Evolutionary conservation across 64 coral and sea anemone species (phyloP), one percentile per base, ranked within the genome.

Genomic region (Acropora tenuis): DNA sequence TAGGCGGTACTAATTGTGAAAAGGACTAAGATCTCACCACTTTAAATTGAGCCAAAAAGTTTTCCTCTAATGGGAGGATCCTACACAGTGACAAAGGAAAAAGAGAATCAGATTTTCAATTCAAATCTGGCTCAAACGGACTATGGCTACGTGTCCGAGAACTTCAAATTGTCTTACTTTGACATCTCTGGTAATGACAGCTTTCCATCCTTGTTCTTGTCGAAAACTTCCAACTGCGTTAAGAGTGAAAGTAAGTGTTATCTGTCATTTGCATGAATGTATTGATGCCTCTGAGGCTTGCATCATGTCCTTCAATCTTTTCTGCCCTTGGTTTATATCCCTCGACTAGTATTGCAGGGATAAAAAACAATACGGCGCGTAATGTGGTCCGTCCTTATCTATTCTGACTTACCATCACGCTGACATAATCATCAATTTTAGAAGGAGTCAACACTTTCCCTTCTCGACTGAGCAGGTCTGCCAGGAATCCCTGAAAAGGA

Each of bases 141-240:
- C 30, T 30, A 30, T 30, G 30, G 30, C 30, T 30, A 30, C 30
- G 30, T 30, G 30, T 30, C 30, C 30, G 30, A 30, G 30, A 30
- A 5, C 6, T 4, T 15, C 41, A 82, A 30, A 30, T 41, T 43
- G 8, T 67, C 82, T 85, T 71, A 85, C 82, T 85, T 69, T 48
- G 63, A 50, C 82, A 85, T 85, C 66, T 85, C 82, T 17, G 82
- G 49, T 18, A 85, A 20, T 0, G 82, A 85, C 63, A 85, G 10
- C 65, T 85, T 85, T 41, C 82, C 82, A 50, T 85, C 82, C 46
- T 85, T 85, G 61, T 85, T 85, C 40, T 71, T 71, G 41, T 85
- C 82, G 30, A 85, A 85, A 17, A 85, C 18, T 18, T 85, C 82
- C 63, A 85, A 43, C 82, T 85, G 40, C 8, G 59, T 63, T 55